These are phyloP conservation scores for Benthosema pterotum DNA, from an alignment of 2,797 vertebrate species.

Conservation along the genomic window DNA sequence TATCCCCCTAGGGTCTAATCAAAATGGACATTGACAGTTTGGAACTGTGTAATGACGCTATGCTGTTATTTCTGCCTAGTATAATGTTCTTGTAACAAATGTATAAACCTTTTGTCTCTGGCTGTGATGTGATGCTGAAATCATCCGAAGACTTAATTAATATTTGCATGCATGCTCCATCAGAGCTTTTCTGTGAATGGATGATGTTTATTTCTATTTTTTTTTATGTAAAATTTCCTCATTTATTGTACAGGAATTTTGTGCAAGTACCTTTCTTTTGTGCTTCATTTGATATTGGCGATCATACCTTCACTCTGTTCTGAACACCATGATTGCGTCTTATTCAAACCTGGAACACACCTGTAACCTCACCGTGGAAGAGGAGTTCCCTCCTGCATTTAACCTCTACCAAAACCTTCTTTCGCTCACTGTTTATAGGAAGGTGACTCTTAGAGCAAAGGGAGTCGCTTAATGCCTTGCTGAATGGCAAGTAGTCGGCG, in stretches of 20 bases:
- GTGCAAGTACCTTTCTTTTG: constrained; percentile 72
- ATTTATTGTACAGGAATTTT: constrained; percentile 76
- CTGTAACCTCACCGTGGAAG: constrained; percentile 80
- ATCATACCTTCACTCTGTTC: constrained; percentile 67
- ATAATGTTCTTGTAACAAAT: constrained; percentile 79
- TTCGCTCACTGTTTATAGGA: constrained; percentile 35
- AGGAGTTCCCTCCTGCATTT: constrained; percentile 78
- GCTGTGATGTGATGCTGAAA: constrained; percentile 81
- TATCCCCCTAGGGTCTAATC: constrained; percentile 60
- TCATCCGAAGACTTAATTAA: constrained; percentile 78
- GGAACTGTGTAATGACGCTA: constrained; percentile 70
- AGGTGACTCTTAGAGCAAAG: constrained; percentile 32
- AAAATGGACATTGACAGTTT: constrained; percentile 67
- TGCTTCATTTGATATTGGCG: constrained; percentile 76
- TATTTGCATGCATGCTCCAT: constrained; percentile 82
- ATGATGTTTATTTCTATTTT: constrained; percentile 71
- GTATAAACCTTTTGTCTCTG: constrained; percentile 80
- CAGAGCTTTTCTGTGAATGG: constrained; percentile 80
- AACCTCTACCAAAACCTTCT: constrained; percentile 30
- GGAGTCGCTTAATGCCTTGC: constrained; percentile 49
- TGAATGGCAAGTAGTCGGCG: constrained; percentile 22
- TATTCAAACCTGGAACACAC: constrained; percentile 80
- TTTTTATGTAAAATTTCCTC: neutral
- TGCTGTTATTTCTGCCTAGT: constrained; percentile 77
- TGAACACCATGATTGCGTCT: constrained; percentile 72